phyloP scores from a whole-genome alignment of 2,113 vertebrate species.

The Eulemur rufifrons region DNA sequence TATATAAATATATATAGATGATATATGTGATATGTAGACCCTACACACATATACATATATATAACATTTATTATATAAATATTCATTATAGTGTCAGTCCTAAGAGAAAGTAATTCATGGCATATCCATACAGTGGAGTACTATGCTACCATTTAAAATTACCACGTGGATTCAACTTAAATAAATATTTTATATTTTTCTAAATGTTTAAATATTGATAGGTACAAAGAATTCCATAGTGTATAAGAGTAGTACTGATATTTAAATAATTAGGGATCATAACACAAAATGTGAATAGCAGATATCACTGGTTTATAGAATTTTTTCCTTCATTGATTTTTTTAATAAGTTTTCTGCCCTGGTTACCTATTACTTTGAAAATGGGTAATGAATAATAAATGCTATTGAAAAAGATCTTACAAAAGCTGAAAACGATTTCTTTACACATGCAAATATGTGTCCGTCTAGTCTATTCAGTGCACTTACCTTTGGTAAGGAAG shows the following conservation, averaged over 20 bases:
- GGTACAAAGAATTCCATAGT: neutral
- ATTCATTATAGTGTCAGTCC: neutral
- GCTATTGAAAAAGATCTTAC: neutral
- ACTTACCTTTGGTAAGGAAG: constrained; percentile 95
- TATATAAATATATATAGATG: neutral
- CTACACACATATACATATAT: neutral
- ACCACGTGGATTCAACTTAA: neutral
- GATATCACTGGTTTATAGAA: neutral
- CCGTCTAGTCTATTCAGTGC: neutral
- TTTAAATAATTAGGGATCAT: neutral
- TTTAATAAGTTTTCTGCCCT: neutral
- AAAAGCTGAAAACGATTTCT: neutral
- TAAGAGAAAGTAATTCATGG: neutral
- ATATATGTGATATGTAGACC: neutral
- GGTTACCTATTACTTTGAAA: neutral
- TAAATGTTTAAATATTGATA: neutral
- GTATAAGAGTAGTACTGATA: neutral
- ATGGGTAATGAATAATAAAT: neutral
- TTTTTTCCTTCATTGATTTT: neutral
- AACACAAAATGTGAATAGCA: neutral
- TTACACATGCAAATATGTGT: no score
- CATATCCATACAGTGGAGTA: neutral
- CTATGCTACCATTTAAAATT: neutral
- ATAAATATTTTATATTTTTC: neutral
- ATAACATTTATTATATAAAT: neutral